Base-by-base conservation (phyloP, 1,140 invertebrate genomes). In the Manduca sexta region DNA sequence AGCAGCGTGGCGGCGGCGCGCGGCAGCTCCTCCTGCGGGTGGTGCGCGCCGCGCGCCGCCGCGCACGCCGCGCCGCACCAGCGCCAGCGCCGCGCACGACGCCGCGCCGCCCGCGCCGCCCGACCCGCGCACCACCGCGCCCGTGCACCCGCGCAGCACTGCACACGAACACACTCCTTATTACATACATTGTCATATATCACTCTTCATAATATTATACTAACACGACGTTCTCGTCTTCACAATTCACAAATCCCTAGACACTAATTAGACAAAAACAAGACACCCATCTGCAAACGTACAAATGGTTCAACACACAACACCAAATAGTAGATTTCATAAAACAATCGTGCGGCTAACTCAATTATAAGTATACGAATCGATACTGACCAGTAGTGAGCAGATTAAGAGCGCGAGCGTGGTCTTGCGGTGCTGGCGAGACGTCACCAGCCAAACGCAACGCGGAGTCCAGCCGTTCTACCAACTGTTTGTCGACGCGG, bases 11-110 rank as follows among this genome's bases (percentile, higher is more conserved):
- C 85, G 56, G 93, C 93, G 11, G 91, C 88, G 11, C 87, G 87
- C n/a, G 89, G 88, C 2, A 97, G 73, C 72, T 97, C 95, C 33
- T 94, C 93, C 71, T 97, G 95, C 0, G 88, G 88, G 66, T 95
- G 93, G 14, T 67, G 66, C 0, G 70, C 60, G 0, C 79, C 79
- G 59, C 91, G 91, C 58, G 90, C 93, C 63, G 95, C 88, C 52
- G 92, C 70, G 1, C 90, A 88, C 43, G 93, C 87, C 42, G 72
- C 46, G 85, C 61, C 93, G 93, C 53, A n/a, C 92, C 21, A 26
- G 21, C 21, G 21, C 21, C 21, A 26, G 89, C 48, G 88, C 86
- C 1, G 87, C 74, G 35, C 93, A 86, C 43, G n/a, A n/a, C n/a
- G 71, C 45, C 84, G 61, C 93, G 93, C 52, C 92, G 89, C 48